A percentile compares a stretch with the other conserved stretches of the same genome.
Conservation (phyloP, 2,888 invertebrate species). For the Zaprionus obscuricornis region DNA sequence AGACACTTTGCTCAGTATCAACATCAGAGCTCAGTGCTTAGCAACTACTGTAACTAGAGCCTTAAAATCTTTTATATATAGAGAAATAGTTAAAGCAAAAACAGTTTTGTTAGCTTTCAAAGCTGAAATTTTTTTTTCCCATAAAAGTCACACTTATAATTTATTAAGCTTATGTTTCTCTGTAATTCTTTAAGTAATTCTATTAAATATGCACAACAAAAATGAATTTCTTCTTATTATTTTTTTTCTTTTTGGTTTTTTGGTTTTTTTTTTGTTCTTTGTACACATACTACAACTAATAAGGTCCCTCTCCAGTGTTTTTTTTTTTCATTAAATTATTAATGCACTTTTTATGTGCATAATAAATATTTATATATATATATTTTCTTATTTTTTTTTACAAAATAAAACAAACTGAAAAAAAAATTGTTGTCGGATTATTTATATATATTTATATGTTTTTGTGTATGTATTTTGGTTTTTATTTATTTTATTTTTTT, state of each 20-base stretch:
- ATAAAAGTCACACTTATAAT: conserved; percentile 9
- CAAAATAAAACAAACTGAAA: conserved; percentile 53
- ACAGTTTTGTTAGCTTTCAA: too few relatives aligned
- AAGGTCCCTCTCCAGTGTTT: conserved; percentile 83
- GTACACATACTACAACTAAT: conserved; percentile 72
- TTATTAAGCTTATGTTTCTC: conserved; percentile 4
- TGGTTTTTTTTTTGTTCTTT: conserved; percentile 34
- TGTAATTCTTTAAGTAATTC: conserved; percentile 31
- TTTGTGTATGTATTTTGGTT: too few relatives aligned
- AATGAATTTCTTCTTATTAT: conserved; percentile 33
- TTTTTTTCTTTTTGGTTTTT: too few relatives aligned
- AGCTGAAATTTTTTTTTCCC: too few relatives aligned
- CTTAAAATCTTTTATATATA: too few relatives aligned
- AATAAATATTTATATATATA: conserved; percentile 13
- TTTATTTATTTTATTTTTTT: conserved; percentile 24
- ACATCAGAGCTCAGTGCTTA: too few relatives aligned
- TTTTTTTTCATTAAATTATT: too few relatives aligned
- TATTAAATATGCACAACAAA: conserved; percentile 42
- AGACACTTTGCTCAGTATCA: too few relatives aligned
- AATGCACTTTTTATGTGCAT: conserved; percentile 24
- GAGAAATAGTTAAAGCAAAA: too few relatives aligned
- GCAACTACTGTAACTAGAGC: too few relatives aligned
- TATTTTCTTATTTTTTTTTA: conserved; percentile 18
- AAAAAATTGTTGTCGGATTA: conserved; percentile 12
- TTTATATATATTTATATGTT: conserved; percentile 26